Evolutionary conservation across 2,888 invertebrate genomes (phyloP), one percentile per base, ranked within the genome.

Genomic region (Standfussiana lucernea): DNA sequence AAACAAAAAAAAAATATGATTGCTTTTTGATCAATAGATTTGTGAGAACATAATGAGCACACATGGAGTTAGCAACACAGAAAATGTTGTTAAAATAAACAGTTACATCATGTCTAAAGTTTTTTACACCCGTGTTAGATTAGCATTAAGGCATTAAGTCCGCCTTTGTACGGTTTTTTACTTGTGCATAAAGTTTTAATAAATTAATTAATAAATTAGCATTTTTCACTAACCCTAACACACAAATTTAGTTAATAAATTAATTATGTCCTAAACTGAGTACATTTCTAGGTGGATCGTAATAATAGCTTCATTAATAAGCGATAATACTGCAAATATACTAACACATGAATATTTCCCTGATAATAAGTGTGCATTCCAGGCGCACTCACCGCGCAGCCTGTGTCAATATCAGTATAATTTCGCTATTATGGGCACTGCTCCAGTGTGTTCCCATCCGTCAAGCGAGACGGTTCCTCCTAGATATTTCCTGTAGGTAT

Each of bases 401-500:
- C 35, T 72, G 37, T 40, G 66, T 59, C 80, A 80, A 73, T 56
- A 61, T 61, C 56, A 47, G 40, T 56, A 72, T 82, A 76, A 83
- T 82, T 73, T 56, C 32, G 50, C 64, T 73, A 72, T 74, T 70
- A 72, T 62, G 65, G 74, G 53, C 61, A 67, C 59, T 53, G 59
- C 59, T 71, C 53, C 67, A 53, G 67, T 77, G 53, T 59, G 45
- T 68, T 64, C 59, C 69, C 73, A 82, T 83, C 78, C 71, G 86
- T 83, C 71, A 86, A 77, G 70, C 61, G 68, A 83, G 68, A 65
- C 71, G 68, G 73, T 77, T 82, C 47, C 83, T 83, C 71, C 62
- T 66, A 86, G 86, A 83, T 83, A 86, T 83, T 83, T 83, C 78
- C 73, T 67, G 70, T n/a, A n/a, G n/a, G n/a, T 83, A 56, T 75